Base-by-base conservation (phyloP, 2,113 vertebrate species). In the Hucho hucho region DNA sequence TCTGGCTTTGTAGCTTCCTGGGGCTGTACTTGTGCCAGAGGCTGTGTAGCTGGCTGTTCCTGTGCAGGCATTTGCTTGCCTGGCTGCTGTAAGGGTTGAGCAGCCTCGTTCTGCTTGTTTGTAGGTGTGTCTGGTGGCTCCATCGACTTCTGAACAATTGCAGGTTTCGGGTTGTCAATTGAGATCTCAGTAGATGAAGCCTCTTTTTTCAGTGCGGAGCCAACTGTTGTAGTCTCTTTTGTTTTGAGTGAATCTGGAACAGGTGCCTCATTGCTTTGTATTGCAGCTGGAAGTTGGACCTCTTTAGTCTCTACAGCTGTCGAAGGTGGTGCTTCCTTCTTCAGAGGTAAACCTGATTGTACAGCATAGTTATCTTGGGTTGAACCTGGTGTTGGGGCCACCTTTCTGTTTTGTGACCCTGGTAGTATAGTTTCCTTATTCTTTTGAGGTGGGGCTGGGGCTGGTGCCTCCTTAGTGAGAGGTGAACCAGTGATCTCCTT, bases 31-130 rank as follows among this genome's bases (percentile, higher is more conserved):
- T 79, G 82, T 69, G 82, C 68, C 6, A 9, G 37, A 43, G 61
- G 2, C 14, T 89, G 87, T 67, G 72, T 74, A 83, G 85, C 85
- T 83, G 83, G 84, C 13, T 91, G 91, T 77, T 92, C 72, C 49
- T 82, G 69, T 91, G 32, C 37, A 43, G 92, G 29, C 88, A 93
- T 6, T 75, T 86, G n/a, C 83, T 84, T 69, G 87, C 92, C 93
- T 79, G 53, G 83, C 18, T 65, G 75, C 25, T 70, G 64, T 9
- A 32, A 32, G 70, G 59, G 67, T 37, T 64, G 46, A 65, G 25
- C 6, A 67, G 74, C 56, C 86, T 84, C 93, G 91, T 53, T 86
- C 74, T 67, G 82, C 73, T 20, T 83, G 69, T 73, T 56, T 56
- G 53, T 56, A 20, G 20, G 20, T 14, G 53, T 14, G 20, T 5